Evolutionary conservation across 2,113 vertebrate genomes (phyloP), one percentile per base, ranked within the genome.

Genomic region (Trichomycterus rosablanca): DNA sequence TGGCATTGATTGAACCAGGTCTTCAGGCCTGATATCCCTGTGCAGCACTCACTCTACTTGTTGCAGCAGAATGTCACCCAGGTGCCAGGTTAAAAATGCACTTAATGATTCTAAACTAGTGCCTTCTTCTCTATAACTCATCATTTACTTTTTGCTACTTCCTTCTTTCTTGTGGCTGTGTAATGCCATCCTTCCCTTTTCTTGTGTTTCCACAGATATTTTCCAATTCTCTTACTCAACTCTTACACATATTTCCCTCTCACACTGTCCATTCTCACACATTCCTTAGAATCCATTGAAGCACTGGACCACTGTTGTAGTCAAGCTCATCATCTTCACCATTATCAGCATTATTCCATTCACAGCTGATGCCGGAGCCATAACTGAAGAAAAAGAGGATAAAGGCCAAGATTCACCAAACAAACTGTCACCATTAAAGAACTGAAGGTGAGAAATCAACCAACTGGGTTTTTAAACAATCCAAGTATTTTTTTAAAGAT

Each of bases 341-440:
- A 78, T 93, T 88, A 87, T 88, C 19, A 32, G n/a, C 85, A 67
- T 87, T 89, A 81, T 80, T 80, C n/a, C n/a, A n/a, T n/a, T n/a
- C n/a, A n/a, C 87, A 89, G 81, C 83, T 88, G 79, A 85, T 86
- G 86, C 85, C 86, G 82, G 87, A 88, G n/a, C n/a, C n/a, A n/a
- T n/a, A n/a, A n/a, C n/a, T n/a, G n/a, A n/a, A 81, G 85, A 87
- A 76, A 87, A 91, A 76, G 84, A 83, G 80, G 89, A 87, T 73
- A 86, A 90, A 76, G 83, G 7, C 26, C 26, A 30, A 30, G 26
- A 30, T 30, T 30, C 26, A 4, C 7, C 26, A 30, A 7, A 30
- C 7, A 7, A 30, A 30, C 26, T 4, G 26, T 30, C 26, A 30
- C 3, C 26, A 30, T 30, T 30, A 30, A 7, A 30, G 26, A 14